phyloP scores from a whole-genome alignment of 2,888 invertebrate species.

The Pasiphila rectangulata region DNA sequence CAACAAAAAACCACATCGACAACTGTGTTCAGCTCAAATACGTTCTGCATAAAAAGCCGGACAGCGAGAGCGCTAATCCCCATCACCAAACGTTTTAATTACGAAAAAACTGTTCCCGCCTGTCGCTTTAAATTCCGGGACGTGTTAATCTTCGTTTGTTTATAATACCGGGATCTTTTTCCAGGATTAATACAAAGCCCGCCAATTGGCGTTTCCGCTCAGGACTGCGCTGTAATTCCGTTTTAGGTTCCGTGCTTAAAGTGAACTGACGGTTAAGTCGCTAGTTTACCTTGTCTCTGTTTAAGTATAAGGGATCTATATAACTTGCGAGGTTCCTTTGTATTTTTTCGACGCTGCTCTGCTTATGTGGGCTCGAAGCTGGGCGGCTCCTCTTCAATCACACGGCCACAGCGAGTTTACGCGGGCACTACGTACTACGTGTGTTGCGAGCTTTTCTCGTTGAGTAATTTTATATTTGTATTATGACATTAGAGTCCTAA shows the following conservation, averaged over 20 bases:
- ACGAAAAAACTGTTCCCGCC: constrained; percentile 32
- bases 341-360: too few relatives aligned
- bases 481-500: too few relatives aligned
- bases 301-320: background rate
- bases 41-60: too few relatives aligned
- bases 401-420: too few relatives aligned
- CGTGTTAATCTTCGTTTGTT: constrained; percentile 37
- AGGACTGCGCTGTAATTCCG: background rate
- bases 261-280: background rate
- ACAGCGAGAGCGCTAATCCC: background rate
- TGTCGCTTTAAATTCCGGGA: constrained; percentile 29
- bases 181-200: constrained; percentile 26
- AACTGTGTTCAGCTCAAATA: too few relatives aligned
- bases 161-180: constrained; percentile 29
- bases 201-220: constrained; percentile 27
- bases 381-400: too few relatives aligned
- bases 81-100: constrained; percentile 40
- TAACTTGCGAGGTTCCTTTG: too few relatives aligned
- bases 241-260: background rate
- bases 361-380: too few relatives aligned
- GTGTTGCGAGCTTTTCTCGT: too few relatives aligned
- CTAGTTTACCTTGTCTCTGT: background rate
- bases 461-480: too few relatives aligned
- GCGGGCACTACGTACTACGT: too few relatives aligned
- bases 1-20: too few relatives aligned